Base-by-base conservation (phyloP, 2,113 vertebrate genomes). In the Phalacrocorax brasilianus region DNA sequence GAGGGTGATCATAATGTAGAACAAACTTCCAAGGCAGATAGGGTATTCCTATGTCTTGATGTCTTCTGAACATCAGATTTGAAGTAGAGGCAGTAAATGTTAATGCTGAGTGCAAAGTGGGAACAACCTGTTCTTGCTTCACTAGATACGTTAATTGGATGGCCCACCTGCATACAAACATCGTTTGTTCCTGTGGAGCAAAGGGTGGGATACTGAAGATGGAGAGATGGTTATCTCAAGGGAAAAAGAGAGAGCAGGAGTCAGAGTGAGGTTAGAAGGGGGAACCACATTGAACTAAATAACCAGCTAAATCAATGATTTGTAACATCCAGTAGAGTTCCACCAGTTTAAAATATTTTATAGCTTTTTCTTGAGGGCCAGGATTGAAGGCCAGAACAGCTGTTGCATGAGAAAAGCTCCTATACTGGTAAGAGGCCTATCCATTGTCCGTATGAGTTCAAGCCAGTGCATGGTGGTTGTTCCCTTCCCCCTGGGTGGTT, bases 391-490 rank as follows among this genome's bases (percentile, higher is more conserved):
- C 35, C 67, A 12, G n/a, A 55, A 9, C 2, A 59, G 30, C 14
- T 78, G 27, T 28, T 79, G 26, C 6, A 5, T 33, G 33, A 83
- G 23, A 79, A 75, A 65, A 61, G 9, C 16, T 58, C 49, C 45
- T 14, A 26, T 70, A 14, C 65, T 40, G 26, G 8, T 28, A 32
- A 63, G 52, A 62, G 14, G 7, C 76, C 45, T 66, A 0, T 28
- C 16, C 24, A 14, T 8, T 8, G 11, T 23, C 32, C 8, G 0
- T 8, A 35, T 45, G 45, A 58, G n/a, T 0, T 77, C 38, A 59
- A 1, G 4, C 18, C 20, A 21, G 32, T 3, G 28, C 33, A 20
- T 0, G 0, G 18, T 12, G 15, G 28, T 2, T 22, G 33, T 8
- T 79, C 22, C 24, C 22, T 38, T 58, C 85, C n/a, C 28, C 40